phyloP scores from a whole-genome alignment of 2,113 vertebrate genomes.

The Epinephelus cyanopodus region DNA sequence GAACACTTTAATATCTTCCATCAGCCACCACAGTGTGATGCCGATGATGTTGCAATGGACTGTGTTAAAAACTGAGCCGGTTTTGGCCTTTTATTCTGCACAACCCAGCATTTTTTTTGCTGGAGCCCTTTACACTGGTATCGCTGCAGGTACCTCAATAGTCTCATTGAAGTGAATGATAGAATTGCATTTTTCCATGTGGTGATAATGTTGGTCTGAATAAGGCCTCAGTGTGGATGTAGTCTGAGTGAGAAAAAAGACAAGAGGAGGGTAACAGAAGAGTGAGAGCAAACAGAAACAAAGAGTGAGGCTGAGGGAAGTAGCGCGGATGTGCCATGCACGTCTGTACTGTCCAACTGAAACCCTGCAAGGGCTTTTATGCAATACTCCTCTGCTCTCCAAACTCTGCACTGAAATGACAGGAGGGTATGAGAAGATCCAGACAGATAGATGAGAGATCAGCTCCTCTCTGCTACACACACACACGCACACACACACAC shows the following conservation, averaged over 20 bases:
- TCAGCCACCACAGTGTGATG: neutral
- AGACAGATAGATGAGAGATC: constrained; percentile 44
- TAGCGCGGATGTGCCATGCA: constrained; percentile 27
- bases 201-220: constrained; percentile 1
- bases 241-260: constrained; percentile 2
- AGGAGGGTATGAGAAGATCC: constrained; percentile 33
- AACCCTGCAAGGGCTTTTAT: constrained; percentile 44
- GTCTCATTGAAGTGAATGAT: constrained; percentile 5
- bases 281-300: constrained; percentile 35
- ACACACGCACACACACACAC: constrained; percentile 3
- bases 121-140: neutral
- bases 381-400: constrained; percentile 43
- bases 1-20: no score
- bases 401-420: constrained; percentile 45
- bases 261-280: neutral
- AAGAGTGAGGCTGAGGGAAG: constrained; percentile 7
- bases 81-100: neutral
- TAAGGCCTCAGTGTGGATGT: neutral
- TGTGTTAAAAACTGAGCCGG: neutral
- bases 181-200: constrained; percentile 1
- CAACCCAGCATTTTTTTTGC: neutral
- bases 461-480: constrained; percentile 18
- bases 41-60: neutral
- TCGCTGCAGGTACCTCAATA: neutral
- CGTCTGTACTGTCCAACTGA: constrained; percentile 32